phyloP scores from a whole-genome alignment of 2,113 vertebrate species.

The Tetraodon nigroviridis region DNA sequence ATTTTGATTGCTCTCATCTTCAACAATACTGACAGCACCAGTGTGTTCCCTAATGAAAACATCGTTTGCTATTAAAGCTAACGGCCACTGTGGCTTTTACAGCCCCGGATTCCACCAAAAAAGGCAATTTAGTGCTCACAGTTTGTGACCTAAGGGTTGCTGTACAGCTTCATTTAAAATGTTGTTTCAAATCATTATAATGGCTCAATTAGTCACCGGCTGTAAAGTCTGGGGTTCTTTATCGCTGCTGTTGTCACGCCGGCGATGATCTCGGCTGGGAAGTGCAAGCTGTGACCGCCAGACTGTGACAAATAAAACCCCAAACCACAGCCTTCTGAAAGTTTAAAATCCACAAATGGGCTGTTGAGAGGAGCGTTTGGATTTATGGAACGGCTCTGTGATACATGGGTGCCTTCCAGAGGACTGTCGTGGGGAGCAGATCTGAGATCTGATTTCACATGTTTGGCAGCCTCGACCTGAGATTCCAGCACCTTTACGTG shows the following conservation, averaged over 20 bases:
- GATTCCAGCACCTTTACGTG: constrained; percentile 56
- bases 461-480: constrained; percentile 36
- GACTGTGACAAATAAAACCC: constrained; percentile 17
- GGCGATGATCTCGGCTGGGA: constrained; percentile 19
- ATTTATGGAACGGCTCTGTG: constrained; percentile 42
- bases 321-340: constrained; percentile 9
- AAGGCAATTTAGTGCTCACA: constrained; percentile 8
- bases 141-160: constrained; percentile 5
- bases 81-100: constrained; percentile 13
- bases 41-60: constrained; percentile 6
- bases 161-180: constrained; percentile 19
- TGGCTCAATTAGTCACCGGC: constrained; percentile 37
- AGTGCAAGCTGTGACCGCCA: constrained; percentile 8
- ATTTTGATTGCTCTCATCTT: background rate
- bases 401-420: constrained; percentile 34
- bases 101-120: background rate
- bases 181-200: constrained; percentile 28
- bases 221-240: constrained; percentile 36
- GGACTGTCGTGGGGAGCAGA: constrained; percentile 17
- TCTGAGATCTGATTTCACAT: constrained; percentile 51
- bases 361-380: constrained; percentile 38
- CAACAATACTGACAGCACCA: background rate
- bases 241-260: constrained; percentile 5
- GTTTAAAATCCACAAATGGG: constrained; percentile 21
- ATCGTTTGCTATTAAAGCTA: constrained; percentile 2